phyloP scores from a whole-genome alignment of 2,113 vertebrate genomes.

The Electrona antarctica region DNA sequence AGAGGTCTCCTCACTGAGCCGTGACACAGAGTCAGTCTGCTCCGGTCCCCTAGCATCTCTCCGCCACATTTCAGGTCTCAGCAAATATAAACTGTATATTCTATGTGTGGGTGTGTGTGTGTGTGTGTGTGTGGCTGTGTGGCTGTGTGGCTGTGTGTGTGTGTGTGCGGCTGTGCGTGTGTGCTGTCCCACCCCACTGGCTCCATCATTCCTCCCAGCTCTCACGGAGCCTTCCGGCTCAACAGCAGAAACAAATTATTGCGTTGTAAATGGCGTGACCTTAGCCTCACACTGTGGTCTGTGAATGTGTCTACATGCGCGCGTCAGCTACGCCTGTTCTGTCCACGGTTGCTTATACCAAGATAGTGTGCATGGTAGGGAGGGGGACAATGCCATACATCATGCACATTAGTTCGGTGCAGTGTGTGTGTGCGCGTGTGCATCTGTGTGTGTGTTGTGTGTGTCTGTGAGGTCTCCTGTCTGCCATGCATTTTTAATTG shows the following conservation, averaged over 20 bases:
- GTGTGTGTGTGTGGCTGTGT: too few relatives aligned
- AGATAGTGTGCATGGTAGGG: background rate
- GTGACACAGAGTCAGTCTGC: conserved; percentile 30
- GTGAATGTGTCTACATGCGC: conserved; percentile 9
- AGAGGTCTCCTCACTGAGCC: conserved; percentile 17
- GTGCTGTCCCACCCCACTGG: conserved; percentile 42
- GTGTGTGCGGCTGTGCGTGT: conserved; percentile 27
- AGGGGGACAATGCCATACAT: background rate
- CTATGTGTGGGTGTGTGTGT: too few relatives aligned
- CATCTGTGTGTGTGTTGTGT: conserved; percentile 26
- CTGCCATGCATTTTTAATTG: conserved; percentile 46
- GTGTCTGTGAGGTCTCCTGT: conserved; percentile 1
- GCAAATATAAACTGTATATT: conserved; percentile 61
- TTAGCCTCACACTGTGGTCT: conserved; percentile 34
- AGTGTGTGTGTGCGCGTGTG: conserved; percentile 19
- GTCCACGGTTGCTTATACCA: conserved; percentile 10
- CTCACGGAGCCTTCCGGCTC: conserved; percentile 34
- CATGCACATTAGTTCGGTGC: background rate
- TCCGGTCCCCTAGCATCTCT: conserved; percentile 45
- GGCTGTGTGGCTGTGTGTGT: conserved; percentile 12
- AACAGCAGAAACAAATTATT: conserved; percentile 55
- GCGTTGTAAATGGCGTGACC: conserved; percentile 44
- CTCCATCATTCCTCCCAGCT: conserved; percentile 42
- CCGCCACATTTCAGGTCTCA: conserved; percentile 61
- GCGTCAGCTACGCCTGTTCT: conserved; percentile 21